Evolutionary conservation across 2,888 invertebrate species (phyloP).

Genomic region (Galeopsomyia nigrocyanea): DNA sequence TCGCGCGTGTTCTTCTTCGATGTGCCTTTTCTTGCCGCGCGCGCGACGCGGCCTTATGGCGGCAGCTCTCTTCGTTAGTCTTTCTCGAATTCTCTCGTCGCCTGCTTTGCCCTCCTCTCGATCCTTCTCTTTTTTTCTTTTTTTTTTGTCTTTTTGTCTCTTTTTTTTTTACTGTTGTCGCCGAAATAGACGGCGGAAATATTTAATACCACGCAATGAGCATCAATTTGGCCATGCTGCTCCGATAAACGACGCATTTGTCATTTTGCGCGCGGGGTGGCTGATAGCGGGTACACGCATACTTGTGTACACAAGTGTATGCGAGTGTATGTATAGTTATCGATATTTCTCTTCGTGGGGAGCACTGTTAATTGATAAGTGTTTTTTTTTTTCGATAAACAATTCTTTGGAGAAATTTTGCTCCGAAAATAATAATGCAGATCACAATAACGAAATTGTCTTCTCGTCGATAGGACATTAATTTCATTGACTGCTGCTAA

Average conservation of each 20-base stretch:
- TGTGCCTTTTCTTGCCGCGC: slow-evolving; percentile 25
- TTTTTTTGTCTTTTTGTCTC: slow-evolving; percentile 22
- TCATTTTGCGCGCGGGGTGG: slow-evolving; percentile 11
- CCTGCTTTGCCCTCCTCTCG: background rate
- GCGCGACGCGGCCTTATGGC: slow-evolving; percentile 21
- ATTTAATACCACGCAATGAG: slow-evolving; percentile 41
- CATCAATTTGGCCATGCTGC: slow-evolving; percentile 36
- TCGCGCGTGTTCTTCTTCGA: slow-evolving; percentile 10
- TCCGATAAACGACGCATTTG: slow-evolving; percentile 31
- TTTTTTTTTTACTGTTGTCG: background rate
- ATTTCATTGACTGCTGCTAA: too few relatives aligned
- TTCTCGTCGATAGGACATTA: too few relatives aligned
- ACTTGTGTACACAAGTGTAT: too few relatives aligned
- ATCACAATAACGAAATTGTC: too few relatives aligned
- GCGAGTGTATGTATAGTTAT: too few relatives aligned
- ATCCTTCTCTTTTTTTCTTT: background rate
- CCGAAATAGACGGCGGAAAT: slow-evolving; percentile 38
- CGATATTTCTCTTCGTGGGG: too few relatives aligned
- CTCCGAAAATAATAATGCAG: too few relatives aligned
- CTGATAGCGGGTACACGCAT: too few relatives aligned
- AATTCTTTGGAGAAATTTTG: too few relatives aligned
- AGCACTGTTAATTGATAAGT: too few relatives aligned
- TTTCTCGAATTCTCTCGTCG: slow-evolving; percentile 43
- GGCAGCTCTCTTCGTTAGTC: slow-evolving; percentile 44
- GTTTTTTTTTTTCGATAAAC: too few relatives aligned